Evolutionary conservation across 2,113 vertebrate genomes (phyloP).

Genomic region (Notarius lentiginosus): DNA sequence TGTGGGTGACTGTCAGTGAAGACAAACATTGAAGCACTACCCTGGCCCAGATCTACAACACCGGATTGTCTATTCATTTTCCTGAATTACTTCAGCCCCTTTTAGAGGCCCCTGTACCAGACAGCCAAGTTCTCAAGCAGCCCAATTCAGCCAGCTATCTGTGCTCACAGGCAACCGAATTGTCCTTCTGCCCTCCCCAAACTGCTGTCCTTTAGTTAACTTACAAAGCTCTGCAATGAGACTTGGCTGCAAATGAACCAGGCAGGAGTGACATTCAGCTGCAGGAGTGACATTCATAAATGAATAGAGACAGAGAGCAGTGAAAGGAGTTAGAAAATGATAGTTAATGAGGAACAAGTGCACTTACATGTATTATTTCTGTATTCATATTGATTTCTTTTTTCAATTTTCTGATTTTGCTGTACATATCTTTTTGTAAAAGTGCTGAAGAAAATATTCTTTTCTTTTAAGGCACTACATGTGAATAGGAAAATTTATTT

Average conservation of each 20-base stretch:
- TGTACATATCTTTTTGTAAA: neutral
- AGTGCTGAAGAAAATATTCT: neutral
- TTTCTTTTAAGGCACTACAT: neutral
- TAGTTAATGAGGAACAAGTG: neutral
- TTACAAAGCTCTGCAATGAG: conserved; percentile 48
- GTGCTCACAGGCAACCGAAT: conserved; percentile 52
- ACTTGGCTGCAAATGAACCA: conserved; percentile 41
- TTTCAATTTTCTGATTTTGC: neutral
- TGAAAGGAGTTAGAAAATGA: conserved; percentile 4
- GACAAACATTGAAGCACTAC: conserved; percentile 49
- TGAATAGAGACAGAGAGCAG: conserved; percentile 15
- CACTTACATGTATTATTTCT: neutral
- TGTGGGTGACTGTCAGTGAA: conserved; percentile 50
- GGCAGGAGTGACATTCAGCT: conserved; percentile 20
- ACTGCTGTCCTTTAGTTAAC: conserved; percentile 53
- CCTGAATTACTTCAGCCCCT: conserved; percentile 61
- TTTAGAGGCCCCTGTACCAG: conserved; percentile 61
- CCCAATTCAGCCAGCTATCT: conserved; percentile 51
- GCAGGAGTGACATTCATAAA: conserved; percentile 5
- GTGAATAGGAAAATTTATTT: neutral
- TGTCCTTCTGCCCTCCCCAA: conserved; percentile 53
- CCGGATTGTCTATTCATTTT: conserved; percentile 60
- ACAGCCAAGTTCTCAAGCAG: conserved; percentile 67
- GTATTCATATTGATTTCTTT: neutral
- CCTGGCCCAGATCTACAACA: conserved; percentile 59